Percentiles rank a stretch among this genome's conserved stretches.
These are phyloP conservation scores for Balanococcus diminutus DNA, from an alignment of 2,888 invertebrate species.

Conservation along the genomic window DNA sequence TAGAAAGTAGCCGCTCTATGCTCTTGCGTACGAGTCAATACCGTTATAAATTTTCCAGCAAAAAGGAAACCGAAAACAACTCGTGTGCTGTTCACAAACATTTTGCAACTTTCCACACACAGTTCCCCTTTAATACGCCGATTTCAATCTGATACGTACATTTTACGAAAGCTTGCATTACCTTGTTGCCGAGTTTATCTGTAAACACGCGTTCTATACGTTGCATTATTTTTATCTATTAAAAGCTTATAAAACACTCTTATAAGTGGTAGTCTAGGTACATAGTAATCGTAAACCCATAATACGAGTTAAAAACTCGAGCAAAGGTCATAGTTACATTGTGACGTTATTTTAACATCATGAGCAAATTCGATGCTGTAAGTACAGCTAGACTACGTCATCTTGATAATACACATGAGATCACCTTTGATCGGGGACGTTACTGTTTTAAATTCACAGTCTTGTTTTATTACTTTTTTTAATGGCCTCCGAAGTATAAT, in stretches of 20 bases:
- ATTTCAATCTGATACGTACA: background rate
- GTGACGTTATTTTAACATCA: background rate
- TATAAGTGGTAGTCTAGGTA: background rate
- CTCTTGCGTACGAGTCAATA: background rate
- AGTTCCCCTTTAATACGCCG: too few relatives aligned
- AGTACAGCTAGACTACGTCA: background rate
- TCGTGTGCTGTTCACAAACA: background rate
- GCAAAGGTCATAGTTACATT: background rate
- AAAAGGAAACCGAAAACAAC: background rate
- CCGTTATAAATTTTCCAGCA: background rate
- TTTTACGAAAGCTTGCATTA: background rate
- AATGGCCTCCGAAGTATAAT: background rate
- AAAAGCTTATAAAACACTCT: background rate
- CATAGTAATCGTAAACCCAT: background rate
- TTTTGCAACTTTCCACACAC: too few relatives aligned
- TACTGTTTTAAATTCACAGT: background rate
- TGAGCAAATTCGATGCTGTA: background rate
- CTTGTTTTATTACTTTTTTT: background rate
- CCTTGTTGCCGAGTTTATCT: background rate
- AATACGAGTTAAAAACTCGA: background rate
- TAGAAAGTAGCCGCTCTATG: background rate
- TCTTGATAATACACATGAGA: background rate
- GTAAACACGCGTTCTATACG: background rate
- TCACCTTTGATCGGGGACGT: background rate
- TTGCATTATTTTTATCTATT: background rate